These are phyloP conservation scores for Xerus rutilus DNA, from an alignment of 2,797 vertebrate genomes.

Conservation along the genomic window DNA sequence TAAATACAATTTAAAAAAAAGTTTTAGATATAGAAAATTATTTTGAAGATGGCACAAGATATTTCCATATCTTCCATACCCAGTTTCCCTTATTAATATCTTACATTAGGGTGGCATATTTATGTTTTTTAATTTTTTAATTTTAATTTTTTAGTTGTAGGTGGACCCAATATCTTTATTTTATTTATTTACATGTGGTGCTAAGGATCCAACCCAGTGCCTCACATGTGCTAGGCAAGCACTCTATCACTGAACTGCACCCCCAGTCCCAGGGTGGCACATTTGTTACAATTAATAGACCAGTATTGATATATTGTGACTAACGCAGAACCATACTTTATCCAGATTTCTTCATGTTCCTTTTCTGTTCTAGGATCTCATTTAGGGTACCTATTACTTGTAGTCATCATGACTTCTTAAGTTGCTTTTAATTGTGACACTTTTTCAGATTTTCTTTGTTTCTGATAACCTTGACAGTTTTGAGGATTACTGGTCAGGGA, in stretches of 20 bases:
- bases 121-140: too few species aligned
- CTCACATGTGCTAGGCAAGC: too few species aligned
- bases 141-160: too few species aligned
- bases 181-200: too few species aligned
- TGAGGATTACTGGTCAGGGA: not conserved
- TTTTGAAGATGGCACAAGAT: not conserved
- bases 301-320: not conserved
- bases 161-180: too few species aligned
- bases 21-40: constrained; percentile 24
- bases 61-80: not conserved
- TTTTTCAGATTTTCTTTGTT: not conserved
- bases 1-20: not conserved
- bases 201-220: too few species aligned
- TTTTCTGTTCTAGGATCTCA: not conserved
- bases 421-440: not conserved
- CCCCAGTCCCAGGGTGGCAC: not conserved
- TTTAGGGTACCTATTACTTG: not conserved
- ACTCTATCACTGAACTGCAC: too few species aligned
- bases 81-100: not conserved
- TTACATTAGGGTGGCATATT: not conserved
- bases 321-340: not conserved
- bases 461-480: constrained; percentile 26
- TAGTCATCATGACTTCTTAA: not conserved
- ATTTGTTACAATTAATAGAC: constrained; percentile 37
- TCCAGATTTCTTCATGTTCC: not conserved